Evolutionary conservation across 2,113 vertebrate species (phyloP).

Genomic region (Terrapene triunguis): DNA sequence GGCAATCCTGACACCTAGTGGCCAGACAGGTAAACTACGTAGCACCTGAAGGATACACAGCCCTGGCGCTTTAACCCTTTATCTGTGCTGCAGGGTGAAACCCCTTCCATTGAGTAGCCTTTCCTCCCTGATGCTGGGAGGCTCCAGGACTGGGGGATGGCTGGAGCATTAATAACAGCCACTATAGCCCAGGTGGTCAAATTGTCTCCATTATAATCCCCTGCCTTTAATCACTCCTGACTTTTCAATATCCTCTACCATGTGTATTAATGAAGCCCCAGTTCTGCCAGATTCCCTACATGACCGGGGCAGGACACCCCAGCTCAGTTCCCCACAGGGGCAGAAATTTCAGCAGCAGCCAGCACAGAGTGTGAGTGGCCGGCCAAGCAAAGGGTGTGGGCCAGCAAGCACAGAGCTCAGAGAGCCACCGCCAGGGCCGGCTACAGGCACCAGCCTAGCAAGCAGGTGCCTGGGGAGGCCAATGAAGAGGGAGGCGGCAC

Average conservation of each 20-base stretch:
- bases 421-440: neutral
- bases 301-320: too few species aligned
- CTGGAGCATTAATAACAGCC: neutral
- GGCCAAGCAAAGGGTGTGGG: neutral
- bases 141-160: neutral
- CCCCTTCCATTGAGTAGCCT: neutral
- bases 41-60: neutral
- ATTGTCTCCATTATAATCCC: neutral
- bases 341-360: too few species aligned
- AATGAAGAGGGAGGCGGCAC: too few species aligned
- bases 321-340: neutral
- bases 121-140: neutral
- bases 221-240: neutral
- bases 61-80: neutral
- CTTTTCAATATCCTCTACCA: neutral
- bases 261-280: neutral
- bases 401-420: neutral
- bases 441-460: too few species aligned
- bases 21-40: neutral
- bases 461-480: too few species aligned
- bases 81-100: neutral
- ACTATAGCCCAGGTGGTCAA: neutral
- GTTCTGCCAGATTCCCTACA: neutral
- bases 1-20: neutral
- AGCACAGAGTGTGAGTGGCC: too few species aligned